These are phyloP conservation scores for Hedya salicella DNA, from an alignment of 2,888 invertebrate species.

Conservation along the genomic window DNA sequence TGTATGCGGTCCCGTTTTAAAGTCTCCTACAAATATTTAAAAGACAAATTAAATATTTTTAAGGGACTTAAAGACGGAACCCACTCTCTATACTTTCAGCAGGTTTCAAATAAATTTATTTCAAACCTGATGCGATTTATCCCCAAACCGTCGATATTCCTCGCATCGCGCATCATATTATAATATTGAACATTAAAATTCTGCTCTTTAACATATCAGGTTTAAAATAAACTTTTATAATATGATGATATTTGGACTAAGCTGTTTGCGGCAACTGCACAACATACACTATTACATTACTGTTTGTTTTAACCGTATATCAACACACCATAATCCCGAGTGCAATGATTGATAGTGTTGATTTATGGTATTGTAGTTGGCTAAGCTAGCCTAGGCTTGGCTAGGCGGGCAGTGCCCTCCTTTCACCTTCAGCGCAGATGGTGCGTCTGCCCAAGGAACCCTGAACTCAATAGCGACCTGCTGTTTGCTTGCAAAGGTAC, in stretches of 20 bases:
- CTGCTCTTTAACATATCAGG: too few relatives aligned
- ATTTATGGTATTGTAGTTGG: slow-evolving; percentile 37
- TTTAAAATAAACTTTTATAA: too few relatives aligned
- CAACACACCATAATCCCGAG: not conserved
- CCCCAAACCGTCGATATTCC: not conserved
- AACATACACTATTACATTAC: not conserved
- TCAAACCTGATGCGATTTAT: too few relatives aligned
- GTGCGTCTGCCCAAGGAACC: slow-evolving; percentile 53
- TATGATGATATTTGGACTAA: not conserved
- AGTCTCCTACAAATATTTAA: too few relatives aligned
- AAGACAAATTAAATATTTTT: too few relatives aligned
- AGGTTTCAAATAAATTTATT: too few relatives aligned
- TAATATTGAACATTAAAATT: too few relatives aligned
- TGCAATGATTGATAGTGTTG: slow-evolving; percentile 9
- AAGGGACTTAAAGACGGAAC: too few relatives aligned
- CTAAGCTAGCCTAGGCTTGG: slow-evolving; percentile 48
- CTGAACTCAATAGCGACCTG: slow-evolving; percentile 53
- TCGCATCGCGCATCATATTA: not conserved
- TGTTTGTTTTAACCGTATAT: slow-evolving; percentile 1
- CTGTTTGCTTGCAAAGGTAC: slow-evolving; percentile 24
- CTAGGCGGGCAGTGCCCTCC: slow-evolving; percentile 66
- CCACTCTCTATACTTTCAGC: too few relatives aligned
- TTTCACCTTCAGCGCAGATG: slow-evolving; percentile 60
- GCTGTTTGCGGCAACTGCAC: not conserved
- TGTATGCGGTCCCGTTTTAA: too few relatives aligned